phyloP scores from a whole-genome alignment of 2,113 vertebrate species.

The Dendropsophus ebraccatus region DNA sequence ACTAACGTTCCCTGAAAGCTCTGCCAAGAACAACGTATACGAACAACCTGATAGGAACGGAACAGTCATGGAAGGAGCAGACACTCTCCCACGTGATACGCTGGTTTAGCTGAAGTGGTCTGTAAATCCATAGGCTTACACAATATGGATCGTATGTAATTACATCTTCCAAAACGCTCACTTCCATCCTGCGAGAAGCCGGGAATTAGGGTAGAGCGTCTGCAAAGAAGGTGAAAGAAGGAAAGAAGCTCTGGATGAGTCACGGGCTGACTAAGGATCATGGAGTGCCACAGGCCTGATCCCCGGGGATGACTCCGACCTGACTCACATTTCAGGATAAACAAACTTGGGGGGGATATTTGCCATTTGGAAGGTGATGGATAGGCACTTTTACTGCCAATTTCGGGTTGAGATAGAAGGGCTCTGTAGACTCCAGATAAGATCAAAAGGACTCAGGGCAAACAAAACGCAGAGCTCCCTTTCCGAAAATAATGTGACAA shows the following conservation, averaged over 20 bases:
- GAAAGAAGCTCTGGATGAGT: neutral
- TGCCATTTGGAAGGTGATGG: neutral
- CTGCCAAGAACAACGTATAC: neutral
- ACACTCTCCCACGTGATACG: too few relatives aligned
- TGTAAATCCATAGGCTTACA: neutral
- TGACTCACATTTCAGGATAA: slow-evolving; percentile 29
- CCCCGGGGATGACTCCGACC: neutral
- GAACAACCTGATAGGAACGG: neutral
- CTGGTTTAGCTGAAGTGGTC: neutral
- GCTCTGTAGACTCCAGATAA: slow-evolving; percentile 6
- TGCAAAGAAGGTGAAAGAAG: neutral
- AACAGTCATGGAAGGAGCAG: neutral
- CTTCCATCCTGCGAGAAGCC: neutral
- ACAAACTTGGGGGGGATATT: slow-evolving; percentile 28
- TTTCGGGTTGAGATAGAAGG: neutral
- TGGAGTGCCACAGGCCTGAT: neutral
- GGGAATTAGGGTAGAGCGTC: neutral
- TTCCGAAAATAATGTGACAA: neutral
- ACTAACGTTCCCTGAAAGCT: neutral
- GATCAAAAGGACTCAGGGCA: slow-evolving; percentile 4
- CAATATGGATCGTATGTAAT: neutral
- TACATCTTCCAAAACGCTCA: neutral
- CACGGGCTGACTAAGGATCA: slow-evolving; percentile 1
- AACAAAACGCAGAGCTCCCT: neutral
- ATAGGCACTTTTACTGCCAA: neutral